Percentiles rank a stretch among this genome's conserved stretches.
Evolutionary conservation across 1,140 invertebrate species (phyloP).

Genomic region (Monomorium pharaonis): DNA sequence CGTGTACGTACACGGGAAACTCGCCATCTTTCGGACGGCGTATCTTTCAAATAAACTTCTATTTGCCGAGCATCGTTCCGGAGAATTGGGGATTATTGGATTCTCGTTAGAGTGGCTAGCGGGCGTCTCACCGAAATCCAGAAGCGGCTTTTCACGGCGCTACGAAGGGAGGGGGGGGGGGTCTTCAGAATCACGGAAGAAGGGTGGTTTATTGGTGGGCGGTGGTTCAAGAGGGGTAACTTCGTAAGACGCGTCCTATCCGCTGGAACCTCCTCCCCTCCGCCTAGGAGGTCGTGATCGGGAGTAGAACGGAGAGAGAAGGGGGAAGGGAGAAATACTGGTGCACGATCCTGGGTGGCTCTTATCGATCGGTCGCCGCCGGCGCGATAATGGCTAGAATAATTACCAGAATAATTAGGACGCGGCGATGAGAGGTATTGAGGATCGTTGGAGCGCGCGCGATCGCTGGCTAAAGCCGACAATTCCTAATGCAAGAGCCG

Average conservation of each 20-base stretch:
- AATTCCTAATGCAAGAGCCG: constrained; percentile 55
- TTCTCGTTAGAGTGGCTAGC: constrained; percentile 78
- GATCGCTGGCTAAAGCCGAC: constrained; percentile 60
- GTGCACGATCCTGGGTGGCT: constrained; percentile 58
- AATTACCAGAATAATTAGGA: constrained; percentile 78
- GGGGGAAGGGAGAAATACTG: not conserved
- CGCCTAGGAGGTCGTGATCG: not conserved
- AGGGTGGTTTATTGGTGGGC: constrained; percentile 58
- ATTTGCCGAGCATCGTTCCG: constrained; percentile 77
- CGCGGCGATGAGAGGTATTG: constrained; percentile 70
- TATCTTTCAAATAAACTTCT: constrained; percentile 79
- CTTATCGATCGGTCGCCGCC: constrained; percentile 64
- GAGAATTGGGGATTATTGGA: constrained; percentile 81
- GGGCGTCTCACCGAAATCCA: constrained; percentile 67
- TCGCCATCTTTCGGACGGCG: constrained; percentile 57
- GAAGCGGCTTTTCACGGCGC: constrained; percentile 60
- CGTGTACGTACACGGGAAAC: constrained; percentile 50
- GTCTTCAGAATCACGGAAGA: constrained; percentile 36
- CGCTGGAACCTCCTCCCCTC: not conserved
- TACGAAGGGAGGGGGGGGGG: not conserved
- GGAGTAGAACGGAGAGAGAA: not conserved
- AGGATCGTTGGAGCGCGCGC: constrained; percentile 63
- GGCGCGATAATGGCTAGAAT: constrained; percentile 73
- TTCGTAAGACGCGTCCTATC: constrained; percentile 49
- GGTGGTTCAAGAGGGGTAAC: constrained; percentile 48